phyloP scores from a whole-genome alignment of 1,140 invertebrate species.

The Atta cephalotes region DNA sequence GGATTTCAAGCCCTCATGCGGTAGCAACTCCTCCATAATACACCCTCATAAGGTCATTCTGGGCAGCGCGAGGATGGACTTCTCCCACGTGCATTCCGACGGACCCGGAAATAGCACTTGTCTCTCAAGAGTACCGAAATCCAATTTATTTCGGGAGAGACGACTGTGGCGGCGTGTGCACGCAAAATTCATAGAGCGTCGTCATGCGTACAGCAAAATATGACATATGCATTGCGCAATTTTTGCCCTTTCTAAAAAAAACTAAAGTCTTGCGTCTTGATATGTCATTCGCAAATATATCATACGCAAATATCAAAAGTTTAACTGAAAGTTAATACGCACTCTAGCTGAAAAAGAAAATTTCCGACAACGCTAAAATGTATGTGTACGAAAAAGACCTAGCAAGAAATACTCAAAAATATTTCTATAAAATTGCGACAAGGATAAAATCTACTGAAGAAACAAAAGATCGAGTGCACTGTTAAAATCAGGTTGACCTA shows the following conservation, averaged over 20 bases:
- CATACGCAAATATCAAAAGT: slow-evolving; percentile 13
- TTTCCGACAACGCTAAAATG: too few species aligned
- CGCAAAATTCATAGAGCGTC: not conserved
- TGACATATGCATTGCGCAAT: not conserved
- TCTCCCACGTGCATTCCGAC: slow-evolving; percentile 6
- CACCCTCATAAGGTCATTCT: not conserved
- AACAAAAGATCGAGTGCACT: not conserved
- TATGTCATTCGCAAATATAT: not conserved
- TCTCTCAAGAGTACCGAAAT: slow-evolving; percentile 11
- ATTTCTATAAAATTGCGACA: not conserved
- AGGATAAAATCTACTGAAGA: not conserved
- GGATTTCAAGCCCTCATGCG: slow-evolving; percentile 53
- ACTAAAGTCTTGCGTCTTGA: not conserved
- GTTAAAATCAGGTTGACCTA: slow-evolving; percentile 25
- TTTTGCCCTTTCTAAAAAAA: not conserved
- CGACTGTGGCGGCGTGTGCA: not conserved
- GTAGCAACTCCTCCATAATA: slow-evolving; percentile 14
- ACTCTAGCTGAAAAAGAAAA: not conserved
- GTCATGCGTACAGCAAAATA: slow-evolving; percentile 1
- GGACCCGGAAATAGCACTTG: slow-evolving; percentile 28
- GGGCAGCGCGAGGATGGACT: not conserved
- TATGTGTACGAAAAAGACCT: not conserved
- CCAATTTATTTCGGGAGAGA: slow-evolving; percentile 47
- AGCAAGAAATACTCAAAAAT: not conserved
- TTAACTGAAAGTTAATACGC: not conserved